Evolutionary conservation across 53 echinoderm and acorn worm species (phyloP), one percentile per base, ranked within the genome.

Genomic region (Echinometra lucunter): DNA sequence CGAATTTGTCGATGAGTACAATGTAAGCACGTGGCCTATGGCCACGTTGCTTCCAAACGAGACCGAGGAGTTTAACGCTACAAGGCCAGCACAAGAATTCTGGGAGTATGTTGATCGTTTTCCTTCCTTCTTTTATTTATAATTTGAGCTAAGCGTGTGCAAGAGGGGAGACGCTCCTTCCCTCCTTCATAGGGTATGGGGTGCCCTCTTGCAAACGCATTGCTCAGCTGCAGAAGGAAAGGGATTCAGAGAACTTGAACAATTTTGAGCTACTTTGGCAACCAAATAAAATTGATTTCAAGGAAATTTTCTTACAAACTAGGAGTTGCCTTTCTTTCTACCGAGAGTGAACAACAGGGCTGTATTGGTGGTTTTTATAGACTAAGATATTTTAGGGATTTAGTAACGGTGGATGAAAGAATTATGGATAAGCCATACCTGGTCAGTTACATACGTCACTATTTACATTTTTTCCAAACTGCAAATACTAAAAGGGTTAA

Each of bases 91-190:
- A 0, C 94, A 93, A 53, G 97, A 97, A 47, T 97, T 95, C n/a
- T 97, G 97, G 97, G 96, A 97, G 97, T 97, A 92, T 92, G 97
- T 95, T 56, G 53, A 9, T 47, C 28, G 18, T 38, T 49, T 47
- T 88, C 45, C 37, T 80, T 30, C 12, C 53, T 92, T 28, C 38
- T 55, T 16, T 11, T 18, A 30, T 56, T 78, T 53, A 69, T 42
- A 27, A 28, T 25, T 44, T 44, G 91, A 69, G 92, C 92, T 32
- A n/a, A 28, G 75, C 57, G 92, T 92, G 21, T 92, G 92, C 57
- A 47, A 74, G 78, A 58, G 92, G 57, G 75, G 37, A 18, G 40
- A 66, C 28, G 37, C 74, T 80, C 37, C 57, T 15, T 23, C 3
- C 27, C 19, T 53, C 92, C 57, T 37, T 55, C 19, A 21, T 37